phyloP scores from a whole-genome alignment of 2,888 invertebrate species.

The Caprella mutica region DNA sequence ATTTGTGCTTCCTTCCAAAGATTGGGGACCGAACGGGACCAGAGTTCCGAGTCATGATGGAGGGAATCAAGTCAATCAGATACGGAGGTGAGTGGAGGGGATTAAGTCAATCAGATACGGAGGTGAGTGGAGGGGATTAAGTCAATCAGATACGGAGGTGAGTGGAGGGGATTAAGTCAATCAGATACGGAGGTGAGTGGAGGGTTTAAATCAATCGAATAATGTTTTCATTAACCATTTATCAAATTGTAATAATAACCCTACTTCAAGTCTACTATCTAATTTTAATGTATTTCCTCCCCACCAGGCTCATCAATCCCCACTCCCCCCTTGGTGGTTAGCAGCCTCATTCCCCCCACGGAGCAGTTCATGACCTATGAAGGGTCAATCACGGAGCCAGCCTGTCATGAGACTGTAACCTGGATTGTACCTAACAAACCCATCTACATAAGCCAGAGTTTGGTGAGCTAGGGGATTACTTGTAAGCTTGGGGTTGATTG shows the following conservation, averaged over 20 bases:
- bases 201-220: too few species aligned
- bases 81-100: constrained; percentile 63
- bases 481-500: too few species aligned
- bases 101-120: too few species aligned
- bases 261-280: too few species aligned
- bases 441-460: constrained; percentile 79
- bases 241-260: too few species aligned
- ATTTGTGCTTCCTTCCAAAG: constrained; percentile 55
- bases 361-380: constrained; percentile 97
- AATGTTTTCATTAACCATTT: too few species aligned
- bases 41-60: constrained; percentile 77
- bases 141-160: constrained; percentile 82
- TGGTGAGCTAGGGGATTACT: too few species aligned
- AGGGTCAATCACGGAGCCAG: constrained; percentile 90
- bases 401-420: constrained; percentile 95
- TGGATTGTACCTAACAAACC: constrained; percentile 98
- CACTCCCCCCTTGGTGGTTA: constrained; percentile 70
- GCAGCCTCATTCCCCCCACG: constrained; percentile 79
- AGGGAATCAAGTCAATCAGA: constrained; percentile 80
- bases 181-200: constrained; percentile 79
- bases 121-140: constrained; percentile 85
- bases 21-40: constrained; percentile 83
- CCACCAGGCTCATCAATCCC: constrained; percentile 65
- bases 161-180: constrained; percentile 62
- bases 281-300: too few species aligned